Base-by-base conservation (phyloP, 2,888 invertebrate genomes). In the Cyclophora albipunctata region DNA sequence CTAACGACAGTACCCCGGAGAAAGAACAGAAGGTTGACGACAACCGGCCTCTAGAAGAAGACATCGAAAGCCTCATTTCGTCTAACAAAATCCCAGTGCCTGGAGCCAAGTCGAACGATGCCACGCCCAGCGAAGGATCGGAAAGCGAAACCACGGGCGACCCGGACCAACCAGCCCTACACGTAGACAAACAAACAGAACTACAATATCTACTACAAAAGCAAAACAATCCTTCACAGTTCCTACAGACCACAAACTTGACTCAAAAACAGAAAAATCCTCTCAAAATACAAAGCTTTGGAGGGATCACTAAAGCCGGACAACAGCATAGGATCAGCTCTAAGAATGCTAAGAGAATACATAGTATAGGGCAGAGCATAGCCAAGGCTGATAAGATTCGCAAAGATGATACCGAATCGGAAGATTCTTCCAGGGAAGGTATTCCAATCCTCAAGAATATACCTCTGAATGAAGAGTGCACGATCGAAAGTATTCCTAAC, bases 401-500 rank as follows among this genome's bases (percentile, higher is more conserved):
- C 0, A 75, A 61, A 3, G 66, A 69, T 0, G 75, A 77, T 2
- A 54, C 68, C 4, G 76, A 78, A 42, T 68, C 66, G 20, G 85
- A 85, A 5, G 83, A 87, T 0, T 74, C 67, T 54, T 40, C 65
- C 0, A 76, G 65, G 37, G 86, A 84, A 20, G 64, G 71, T 0
- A 57, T 71, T 1, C 69, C 76, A 0, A 54, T 81, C 2, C 57
- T 82, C 5, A 81, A 81, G 53, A 89, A 89, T 48, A 81, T 91
- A 6, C 78, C 88, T 0, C 78, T 91, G 49, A 91, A 90, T 44
- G 91, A 91, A 34, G 91, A 91, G 57, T 91, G 91, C 50, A 91
- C 91, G 0, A 84, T 91, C 54, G 91, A 91, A 58, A 79, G 85
- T 41, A 81, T 91, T 62, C 87, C 90, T 0, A 90, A 90, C 48